Conservation (phyloP, 35 echinoderm and acorn worm genomes). For the Ptychodera flava region DNA sequence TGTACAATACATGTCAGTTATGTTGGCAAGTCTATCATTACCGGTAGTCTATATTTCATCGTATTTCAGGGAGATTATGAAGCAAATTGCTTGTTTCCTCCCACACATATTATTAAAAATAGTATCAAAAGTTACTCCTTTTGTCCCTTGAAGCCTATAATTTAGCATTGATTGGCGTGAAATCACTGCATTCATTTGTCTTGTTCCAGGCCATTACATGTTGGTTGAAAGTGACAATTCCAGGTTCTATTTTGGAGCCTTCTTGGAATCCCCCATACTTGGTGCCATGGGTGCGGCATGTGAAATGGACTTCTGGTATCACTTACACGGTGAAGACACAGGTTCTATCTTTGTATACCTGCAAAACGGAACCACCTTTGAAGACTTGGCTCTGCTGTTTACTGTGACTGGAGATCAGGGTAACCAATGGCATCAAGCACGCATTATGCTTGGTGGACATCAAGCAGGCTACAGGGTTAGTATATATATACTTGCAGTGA, state of each 20-base stretch:
- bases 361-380: neutral
- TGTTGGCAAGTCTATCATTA: too few relatives aligned
- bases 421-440: constrained; percentile 22
- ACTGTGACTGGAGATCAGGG: constrained; percentile 15
- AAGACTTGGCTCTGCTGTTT: neutral
- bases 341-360: neutral
- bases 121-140: too few relatives aligned
- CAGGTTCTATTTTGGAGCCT: neutral
- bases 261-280: neutral
- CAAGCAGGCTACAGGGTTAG: neutral
- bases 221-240: neutral
- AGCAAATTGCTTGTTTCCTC: too few relatives aligned
- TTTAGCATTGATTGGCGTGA: too few relatives aligned
- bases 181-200: too few relatives aligned
- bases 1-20: too few relatives aligned
- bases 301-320: constrained; percentile 86
- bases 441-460: neutral
- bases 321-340: constrained; percentile 46
- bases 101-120: too few relatives aligned
- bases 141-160: too few relatives aligned
- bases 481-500: too few relatives aligned
- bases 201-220: neutral
- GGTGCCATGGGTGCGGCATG: constrained; percentile 15
- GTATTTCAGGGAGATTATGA: too few relatives aligned
- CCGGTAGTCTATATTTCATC: too few relatives aligned